Evolutionary conservation across 2,113 vertebrate genomes (phyloP), one percentile per base, ranked within the genome.

Genomic region (Plecotus auritus): DNA sequence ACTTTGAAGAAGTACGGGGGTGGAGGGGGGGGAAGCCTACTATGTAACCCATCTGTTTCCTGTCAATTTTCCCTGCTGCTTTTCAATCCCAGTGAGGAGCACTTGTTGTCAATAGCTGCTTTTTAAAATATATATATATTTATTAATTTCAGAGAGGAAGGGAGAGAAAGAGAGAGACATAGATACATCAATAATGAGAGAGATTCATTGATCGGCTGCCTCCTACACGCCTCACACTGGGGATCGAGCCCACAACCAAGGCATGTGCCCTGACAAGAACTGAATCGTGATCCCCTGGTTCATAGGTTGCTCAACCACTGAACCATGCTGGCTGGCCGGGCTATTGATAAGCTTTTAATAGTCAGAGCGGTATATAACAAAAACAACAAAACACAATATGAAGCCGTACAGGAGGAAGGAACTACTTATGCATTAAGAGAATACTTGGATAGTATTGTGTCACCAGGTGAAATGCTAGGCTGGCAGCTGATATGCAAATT

Each of bases 1-100:
- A 95, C 86, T 78, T 64, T 97, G 94, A 96, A 92, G 42, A 80
- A 83, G 49, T 35, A 14, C 7, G 12, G 10, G 20, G 32, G 12
- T 7, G 23, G 28, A 14, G 16, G 37, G 7, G 7, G 30, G 12
- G 40, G 64, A 78, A 78, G 54, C 51, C 69, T 40, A 37, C 70
- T 66, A 35, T 32, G 47, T 17, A 56, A 82, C 56, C n/a, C 28
- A 90, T 83, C 66, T 90, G 49, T 67, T 85, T 78, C 28, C 47
- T 59, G 91, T 32, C 26, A 82, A 72, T 61, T 77, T 83, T 89
- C 76, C 51, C 74, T 77, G 26, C 35, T 30, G 51, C 13, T 95
- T 88, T 77, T 72, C 67, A 91, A 56, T 85, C 16, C 20, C 56
- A 77, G 40, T 28, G 80, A 95, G 59, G 66, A 66, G 77, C 6